phyloP scores from a whole-genome alignment of 2,888 invertebrate species.

The Pristionchus mayeri region DNA sequence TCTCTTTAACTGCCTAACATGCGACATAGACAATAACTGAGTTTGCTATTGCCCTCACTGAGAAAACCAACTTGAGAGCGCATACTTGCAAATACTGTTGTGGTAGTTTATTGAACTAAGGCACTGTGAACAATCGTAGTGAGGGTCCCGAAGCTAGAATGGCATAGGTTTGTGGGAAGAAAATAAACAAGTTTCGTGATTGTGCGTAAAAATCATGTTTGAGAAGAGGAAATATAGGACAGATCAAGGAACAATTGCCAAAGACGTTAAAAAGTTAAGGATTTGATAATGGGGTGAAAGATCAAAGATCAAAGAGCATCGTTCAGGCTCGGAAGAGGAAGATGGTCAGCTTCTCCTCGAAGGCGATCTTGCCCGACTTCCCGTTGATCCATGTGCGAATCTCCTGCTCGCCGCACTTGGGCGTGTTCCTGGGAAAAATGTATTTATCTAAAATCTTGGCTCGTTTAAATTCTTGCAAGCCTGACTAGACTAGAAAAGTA shows the following conservation, averaged over 20 bases:
- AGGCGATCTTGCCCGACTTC: constrained; percentile 59
- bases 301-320: not conserved
- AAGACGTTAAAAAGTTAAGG: too few relatives aligned
- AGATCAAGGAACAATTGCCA: too few relatives aligned
- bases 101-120: constrained; percentile 1
- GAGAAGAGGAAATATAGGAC: too few relatives aligned
- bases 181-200: not conserved
- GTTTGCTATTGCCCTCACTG: too few relatives aligned
- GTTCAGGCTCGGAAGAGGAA: constrained; percentile 54
- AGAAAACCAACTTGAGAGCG: not conserved
- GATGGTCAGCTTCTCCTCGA: constrained; percentile 67
- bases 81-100: not conserved
- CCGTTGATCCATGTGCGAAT: constrained; percentile 61
- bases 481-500: too few relatives aligned
- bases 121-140: constrained; percentile 1
- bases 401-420: constrained; percentile 60
- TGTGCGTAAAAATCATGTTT: too few relatives aligned
- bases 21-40: too few relatives aligned
- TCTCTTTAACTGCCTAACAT: too few relatives aligned
- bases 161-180: not conserved
- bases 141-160: not conserved
- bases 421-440: constrained; percentile 52
- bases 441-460: too few relatives aligned
- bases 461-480: too few relatives aligned
- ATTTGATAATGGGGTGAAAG: not conserved